Evolutionary conservation across 2,113 vertebrate species (phyloP).

Genomic region (Chamaetylas fuelleborni): DNA sequence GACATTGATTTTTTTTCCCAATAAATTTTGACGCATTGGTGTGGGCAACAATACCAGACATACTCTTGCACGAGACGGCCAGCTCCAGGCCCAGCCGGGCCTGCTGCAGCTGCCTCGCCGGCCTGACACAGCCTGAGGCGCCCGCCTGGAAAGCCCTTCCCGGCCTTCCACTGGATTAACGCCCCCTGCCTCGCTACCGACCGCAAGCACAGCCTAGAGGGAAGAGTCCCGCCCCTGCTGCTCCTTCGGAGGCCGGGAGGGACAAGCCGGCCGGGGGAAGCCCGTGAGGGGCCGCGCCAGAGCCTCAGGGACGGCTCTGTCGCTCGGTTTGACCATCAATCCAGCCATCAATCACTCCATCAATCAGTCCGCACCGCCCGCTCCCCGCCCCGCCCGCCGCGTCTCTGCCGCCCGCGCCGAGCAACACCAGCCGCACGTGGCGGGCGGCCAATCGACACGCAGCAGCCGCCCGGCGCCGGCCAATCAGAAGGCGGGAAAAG

Average conservation of each 20-base stretch:
- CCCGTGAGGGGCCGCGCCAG: background rate
- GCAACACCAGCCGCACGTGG: too few species aligned
- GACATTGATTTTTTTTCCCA: rapidly evolving
- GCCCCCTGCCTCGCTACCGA: background rate
- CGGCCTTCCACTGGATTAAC: background rate
- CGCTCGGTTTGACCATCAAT: background rate
- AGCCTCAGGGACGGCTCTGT: rapidly evolving
- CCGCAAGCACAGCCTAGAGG: background rate
- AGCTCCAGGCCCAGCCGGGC: background rate
- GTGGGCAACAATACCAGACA: background rate
- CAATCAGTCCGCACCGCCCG: background rate
- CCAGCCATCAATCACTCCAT: background rate
- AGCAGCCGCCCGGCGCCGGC: too few species aligned
- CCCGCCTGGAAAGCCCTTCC: background rate
- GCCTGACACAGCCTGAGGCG: background rate
- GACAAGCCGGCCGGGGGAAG: rapidly evolving
- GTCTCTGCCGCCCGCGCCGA: background rate
- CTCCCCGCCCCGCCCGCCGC: background rate
- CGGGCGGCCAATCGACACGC: too few species aligned
- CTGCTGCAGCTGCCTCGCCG: background rate
- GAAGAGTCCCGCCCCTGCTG: background rate
- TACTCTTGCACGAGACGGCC: background rate
- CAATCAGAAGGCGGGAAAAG: too few species aligned
- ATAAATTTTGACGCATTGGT: background rate
- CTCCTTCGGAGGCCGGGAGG: background rate